Evolutionary conservation across 2,888 invertebrate genomes (phyloP), one percentile per base, ranked within the genome.

Genomic region (Platypus cylindrus): DNA sequence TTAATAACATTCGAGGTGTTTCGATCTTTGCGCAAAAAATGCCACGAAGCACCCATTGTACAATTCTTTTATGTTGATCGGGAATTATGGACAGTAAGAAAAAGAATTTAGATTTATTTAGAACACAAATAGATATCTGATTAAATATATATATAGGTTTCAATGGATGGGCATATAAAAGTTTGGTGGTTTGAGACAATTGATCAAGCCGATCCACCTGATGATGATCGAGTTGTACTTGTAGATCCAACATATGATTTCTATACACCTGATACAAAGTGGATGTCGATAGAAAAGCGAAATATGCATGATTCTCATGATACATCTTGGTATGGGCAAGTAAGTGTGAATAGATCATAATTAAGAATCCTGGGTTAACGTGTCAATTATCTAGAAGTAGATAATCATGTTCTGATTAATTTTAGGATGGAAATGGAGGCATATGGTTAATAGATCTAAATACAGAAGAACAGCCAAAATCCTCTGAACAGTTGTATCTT

Each of bases 181-280:
- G 74, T 85, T 7, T 93, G 93, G 91, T 86, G 82, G 62, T 90
- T 89, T 70, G 86, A 87, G 47, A 79, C 81, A 0, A 84, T 91
- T n/a, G 87, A 90, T 46, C 73, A 80, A 41, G 83, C 89, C 0
- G 84, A 90, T 59, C 78, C 81, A 0, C 73, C 79, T 0, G 86
- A 87, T 48, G 81, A 84, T 4, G 78, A 84, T 48, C 73, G 75
- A 4, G 75, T 74, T 39, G 74, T 89, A 15, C 81, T 86, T 60
- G 47, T 89, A 36, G 87, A 90, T 55, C 90, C 91, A 2, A 80
- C 83, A 34, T 83, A 83, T 49, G 89, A 90, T 58, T 77, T 85
- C 48, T 69, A 71, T 45, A 75, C 48, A n/a, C 58, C 50, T 14
- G 50, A 51, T 20, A 45, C 52, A 1, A 63, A 66, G 53, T 61